Percentiles rank a stretch among this genome's conserved stretches.
phyloP scores from a whole-genome alignment of 1,140 invertebrate genomes.

The Brachionus calyciflorus region DNA sequence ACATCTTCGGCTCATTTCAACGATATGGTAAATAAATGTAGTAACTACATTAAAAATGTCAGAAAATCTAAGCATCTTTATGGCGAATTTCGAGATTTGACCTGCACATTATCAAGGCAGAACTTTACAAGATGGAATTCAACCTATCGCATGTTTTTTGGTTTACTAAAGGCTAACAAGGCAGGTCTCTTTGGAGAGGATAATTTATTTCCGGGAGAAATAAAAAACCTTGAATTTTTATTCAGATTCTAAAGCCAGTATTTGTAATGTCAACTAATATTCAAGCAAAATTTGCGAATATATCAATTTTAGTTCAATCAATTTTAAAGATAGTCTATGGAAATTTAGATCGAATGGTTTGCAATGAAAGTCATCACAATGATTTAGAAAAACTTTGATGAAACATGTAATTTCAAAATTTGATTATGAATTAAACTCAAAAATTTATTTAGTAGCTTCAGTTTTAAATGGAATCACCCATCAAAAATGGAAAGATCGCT shows the following conservation, averaged over 20 bases:
- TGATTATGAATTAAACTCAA: constrained; percentile 1
- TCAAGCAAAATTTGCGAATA: neutral
- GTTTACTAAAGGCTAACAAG: neutral
- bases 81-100: neutral
- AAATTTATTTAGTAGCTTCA: neutral
- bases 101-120: neutral
- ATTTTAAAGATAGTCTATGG: neutral
- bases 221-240: neutral
- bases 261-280: neutral
- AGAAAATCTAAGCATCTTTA: constrained; percentile 17
- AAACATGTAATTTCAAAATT: constrained; percentile 5
- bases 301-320: neutral
- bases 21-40: neutral
- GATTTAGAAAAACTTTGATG: constrained; percentile 6
- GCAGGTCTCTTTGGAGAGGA: neutral
- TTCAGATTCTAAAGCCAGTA: constrained; percentile 8
- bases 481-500: neutral
- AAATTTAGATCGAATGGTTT: neutral
- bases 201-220: neutral
- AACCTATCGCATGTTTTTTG: neutral
- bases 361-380: neutral
- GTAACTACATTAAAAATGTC: neutral
- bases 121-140: constrained; percentile 7
- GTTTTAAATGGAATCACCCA: neutral
- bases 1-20: neutral